phyloP scores from a whole-genome alignment of 2,888 invertebrate genomes.

The Spialia ferax region DNA sequence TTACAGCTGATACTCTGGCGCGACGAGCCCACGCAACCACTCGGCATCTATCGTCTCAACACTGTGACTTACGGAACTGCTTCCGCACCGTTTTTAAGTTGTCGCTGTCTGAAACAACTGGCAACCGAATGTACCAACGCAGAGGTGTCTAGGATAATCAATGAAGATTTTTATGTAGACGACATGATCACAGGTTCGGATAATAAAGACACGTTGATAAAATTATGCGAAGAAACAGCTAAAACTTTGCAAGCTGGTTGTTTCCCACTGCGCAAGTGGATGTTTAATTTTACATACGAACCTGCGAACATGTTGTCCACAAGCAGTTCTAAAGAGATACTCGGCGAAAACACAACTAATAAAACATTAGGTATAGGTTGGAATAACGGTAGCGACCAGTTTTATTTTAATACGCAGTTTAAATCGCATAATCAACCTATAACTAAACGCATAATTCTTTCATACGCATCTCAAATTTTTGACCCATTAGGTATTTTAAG shows the following conservation, averaged over 20 bases:
- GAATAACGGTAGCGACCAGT: conserved; percentile 31
- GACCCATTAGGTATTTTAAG: conserved; percentile 37
- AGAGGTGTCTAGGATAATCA: conserved; percentile 43
- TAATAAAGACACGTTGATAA: conserved; percentile 20
- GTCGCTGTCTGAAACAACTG: conserved; percentile 50
- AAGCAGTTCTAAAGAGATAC: conserved; percentile 4
- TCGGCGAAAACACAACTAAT: conserved; percentile 25
- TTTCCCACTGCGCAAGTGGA: conserved; percentile 37
- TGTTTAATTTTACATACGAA: conserved; percentile 25
- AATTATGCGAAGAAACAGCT: conserved; percentile 14
- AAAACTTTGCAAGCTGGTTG: conserved; percentile 29
- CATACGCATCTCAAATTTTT: conserved; percentile 35
- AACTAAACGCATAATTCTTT: conserved; percentile 40
- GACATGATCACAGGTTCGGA: conserved; percentile 48
- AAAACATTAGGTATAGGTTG: conserved; percentile 42
- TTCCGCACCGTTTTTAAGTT: conserved; percentile 49
- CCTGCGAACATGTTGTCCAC: too few species aligned
- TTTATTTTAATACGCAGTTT: conserved; percentile 37
- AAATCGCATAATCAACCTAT: conserved; percentile 1
- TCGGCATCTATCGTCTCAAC: conserved; percentile 42
- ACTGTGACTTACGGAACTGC: conserved; percentile 48
- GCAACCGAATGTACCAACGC: conserved; percentile 50
- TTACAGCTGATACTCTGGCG: conserved; percentile 42
- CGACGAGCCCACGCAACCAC: conserved; percentile 39
- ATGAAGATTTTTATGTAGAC: conserved; percentile 48